phyloP scores from a whole-genome alignment of 2,888 invertebrate species.

The Nymphalis polychloros region DNA sequence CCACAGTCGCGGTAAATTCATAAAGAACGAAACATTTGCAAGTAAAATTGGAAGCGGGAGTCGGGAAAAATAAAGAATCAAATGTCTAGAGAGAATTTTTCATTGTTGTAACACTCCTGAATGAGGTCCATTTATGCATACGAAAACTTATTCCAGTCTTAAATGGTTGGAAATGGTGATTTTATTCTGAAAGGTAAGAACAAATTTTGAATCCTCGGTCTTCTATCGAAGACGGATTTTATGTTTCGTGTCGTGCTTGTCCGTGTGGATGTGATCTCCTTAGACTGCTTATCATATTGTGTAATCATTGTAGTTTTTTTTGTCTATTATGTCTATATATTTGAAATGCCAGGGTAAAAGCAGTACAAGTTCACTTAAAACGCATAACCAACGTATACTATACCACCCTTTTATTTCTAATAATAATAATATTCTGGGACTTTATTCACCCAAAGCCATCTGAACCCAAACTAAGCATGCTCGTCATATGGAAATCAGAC shows the following conservation, averaged over 20 bases:
- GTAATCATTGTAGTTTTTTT: no score
- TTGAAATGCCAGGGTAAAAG: no score
- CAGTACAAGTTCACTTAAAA: no score
- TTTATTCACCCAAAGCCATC: no score
- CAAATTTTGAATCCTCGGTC: constrained; percentile 5
- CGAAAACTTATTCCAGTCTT: constrained; percentile 54
- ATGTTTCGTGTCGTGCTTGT: not conserved
- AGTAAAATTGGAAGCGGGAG: constrained; percentile 70
- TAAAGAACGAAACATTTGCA: constrained; percentile 75
- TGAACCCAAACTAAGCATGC: no score
- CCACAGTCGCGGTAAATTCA: constrained; percentile 64
- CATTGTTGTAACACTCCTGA: constrained; percentile 66
- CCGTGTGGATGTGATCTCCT: not conserved
- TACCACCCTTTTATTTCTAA: no score
- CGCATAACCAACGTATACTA: no score
- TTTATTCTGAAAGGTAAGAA: constrained; percentile 25
- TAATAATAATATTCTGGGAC: no score
- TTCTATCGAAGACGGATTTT: not conserved
- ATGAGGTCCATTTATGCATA: constrained; percentile 75
- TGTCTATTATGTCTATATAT: no score
- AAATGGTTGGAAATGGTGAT: constrained; percentile 29
- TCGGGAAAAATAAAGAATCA: constrained; percentile 65
- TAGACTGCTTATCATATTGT: not conserved
- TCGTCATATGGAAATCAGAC: no score
- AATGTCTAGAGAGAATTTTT: constrained; percentile 61